Percentiles rank a stretch among this genome's conserved stretches.
phyloP scores from a whole-genome alignment of 1,140 invertebrate species.

The Magallana ariakensis region DNA sequence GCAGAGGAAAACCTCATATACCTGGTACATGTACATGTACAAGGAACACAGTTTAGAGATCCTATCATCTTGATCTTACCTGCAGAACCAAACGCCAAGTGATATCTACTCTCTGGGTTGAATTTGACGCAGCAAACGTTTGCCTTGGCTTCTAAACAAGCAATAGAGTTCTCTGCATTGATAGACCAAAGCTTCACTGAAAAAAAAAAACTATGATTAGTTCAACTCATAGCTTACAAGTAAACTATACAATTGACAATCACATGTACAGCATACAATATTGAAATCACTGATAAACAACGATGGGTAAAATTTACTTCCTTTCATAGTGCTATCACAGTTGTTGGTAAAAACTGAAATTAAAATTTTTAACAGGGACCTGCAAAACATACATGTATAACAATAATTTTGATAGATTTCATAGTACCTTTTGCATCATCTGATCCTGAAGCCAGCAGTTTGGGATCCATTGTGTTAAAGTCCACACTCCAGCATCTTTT shows the following conservation, averaged over 20 bases:
- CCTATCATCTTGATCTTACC: constrained; percentile 70
- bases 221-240: no score
- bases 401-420: no score
- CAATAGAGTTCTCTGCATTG: constrained; percentile 92
- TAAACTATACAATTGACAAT: no score
- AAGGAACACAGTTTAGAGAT: no score
- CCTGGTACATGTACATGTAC: no score
- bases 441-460: constrained; percentile 94
- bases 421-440: constrained; percentile 89
- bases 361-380: no score
- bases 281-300: no score
- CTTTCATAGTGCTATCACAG: no score
- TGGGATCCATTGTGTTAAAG: constrained; percentile 95
- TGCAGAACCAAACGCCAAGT: constrained; percentile 96
- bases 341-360: no score
- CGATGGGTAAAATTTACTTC: no score
- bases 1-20: background rate
- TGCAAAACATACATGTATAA: no score
- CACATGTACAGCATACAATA: no score
- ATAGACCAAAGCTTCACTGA: constrained; percentile 95
- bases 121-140: constrained; percentile 99
- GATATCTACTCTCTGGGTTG: constrained; percentile 91
- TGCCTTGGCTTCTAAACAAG: constrained; percentile 92
- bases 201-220: constrained; percentile 48
- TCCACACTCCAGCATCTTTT: constrained; percentile 98